A percentile compares a stretch with the other conserved stretches of the same genome.
Evolutionary conservation across 2,888 invertebrate species (phyloP).

Genomic region (Isoperla grammatica): DNA sequence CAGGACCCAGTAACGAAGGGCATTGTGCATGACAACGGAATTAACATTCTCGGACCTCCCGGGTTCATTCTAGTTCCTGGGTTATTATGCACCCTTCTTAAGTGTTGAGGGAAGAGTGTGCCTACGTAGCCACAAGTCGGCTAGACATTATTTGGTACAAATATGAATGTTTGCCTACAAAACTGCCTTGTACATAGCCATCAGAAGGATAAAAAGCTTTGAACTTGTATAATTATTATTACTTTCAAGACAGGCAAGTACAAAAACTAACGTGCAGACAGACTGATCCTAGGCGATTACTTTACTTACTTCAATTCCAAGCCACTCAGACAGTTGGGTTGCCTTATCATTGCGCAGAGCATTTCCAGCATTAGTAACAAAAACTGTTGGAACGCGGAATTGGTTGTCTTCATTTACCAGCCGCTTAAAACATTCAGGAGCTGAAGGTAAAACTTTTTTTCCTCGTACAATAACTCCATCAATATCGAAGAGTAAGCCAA

Average conservation of each 20-base stretch:
- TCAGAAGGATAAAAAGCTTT: not conserved
- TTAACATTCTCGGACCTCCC: no score
- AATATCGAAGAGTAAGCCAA: conserved; percentile 62
- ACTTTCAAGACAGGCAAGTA: no score
- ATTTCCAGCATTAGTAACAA: conserved; percentile 63
- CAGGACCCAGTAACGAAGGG: no score
- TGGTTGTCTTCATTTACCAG: conserved; percentile 49
- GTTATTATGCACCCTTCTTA: no score
- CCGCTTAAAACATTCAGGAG: conserved; percentile 51
- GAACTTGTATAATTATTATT: no score
- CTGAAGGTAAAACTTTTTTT: conserved; percentile 52
- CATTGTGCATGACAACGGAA: no score
- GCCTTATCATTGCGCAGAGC: conserved; percentile 53
- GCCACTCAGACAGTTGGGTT: conserved; percentile 52
- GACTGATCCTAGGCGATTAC: no score
- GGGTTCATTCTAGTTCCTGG: no score
- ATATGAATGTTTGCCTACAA: not conserved
- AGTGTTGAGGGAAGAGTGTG: no score
- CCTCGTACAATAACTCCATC: conserved; percentile 62
- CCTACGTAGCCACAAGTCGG: no score
- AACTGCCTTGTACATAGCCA: not conserved
- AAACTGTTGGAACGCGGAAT: conserved; percentile 55
- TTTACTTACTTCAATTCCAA: conserved; percentile 48
- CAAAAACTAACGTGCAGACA: no score
- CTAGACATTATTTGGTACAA: no score